Evolutionary conservation across 2,888 invertebrate species (phyloP), one percentile per base, ranked within the genome.

Genomic region (Deilephila porcellus): DNA sequence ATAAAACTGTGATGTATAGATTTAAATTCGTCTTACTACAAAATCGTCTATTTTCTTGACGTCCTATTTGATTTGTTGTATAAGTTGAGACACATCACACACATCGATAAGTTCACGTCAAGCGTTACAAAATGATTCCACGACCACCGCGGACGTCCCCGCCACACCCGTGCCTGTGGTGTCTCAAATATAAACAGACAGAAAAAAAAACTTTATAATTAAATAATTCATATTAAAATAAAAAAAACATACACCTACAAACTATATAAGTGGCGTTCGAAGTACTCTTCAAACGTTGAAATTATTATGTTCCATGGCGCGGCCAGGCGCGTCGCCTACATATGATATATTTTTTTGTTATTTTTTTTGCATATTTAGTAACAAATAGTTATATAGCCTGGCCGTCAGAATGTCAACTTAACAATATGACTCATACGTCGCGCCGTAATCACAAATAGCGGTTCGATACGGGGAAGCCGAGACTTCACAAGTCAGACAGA

Each of bases 201-300:
- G 86, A 90, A 82, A 88, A 87, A 86, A 87, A 86, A 84, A 76
- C 75, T 81, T 67, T 88, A 89, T 85, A 80, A 87, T 89, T 89
- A 91, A 91, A 91, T 89, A 89, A 90, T 90, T 80, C 82, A 91
- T 89, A 89, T 86, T 87, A 86, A 90, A 91, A 88, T 89, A 88
- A 90, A 56, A 91, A 91, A 92, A 87, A 87, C 88, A 88, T 93
- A 89, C 90, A 86, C 93, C 93, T 93, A 93, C 88, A 82, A 90
- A 90, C 93, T 93, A 93, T 84, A 90, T 84, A 89, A 90, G 92
- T 90, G 90, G 90, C 76, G 78, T 78, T 80, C 79, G 80, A 80
- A 73, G 60, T 72, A 53, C 20, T 70, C 83, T 83, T 82, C 25
- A 45, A 67, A 52, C 45, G 52, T 67, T 67, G 25, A 67, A 52